Evolutionary conservation across 2,888 invertebrate genomes (phyloP).

Genomic region (Ptychoptera albimana): DNA sequence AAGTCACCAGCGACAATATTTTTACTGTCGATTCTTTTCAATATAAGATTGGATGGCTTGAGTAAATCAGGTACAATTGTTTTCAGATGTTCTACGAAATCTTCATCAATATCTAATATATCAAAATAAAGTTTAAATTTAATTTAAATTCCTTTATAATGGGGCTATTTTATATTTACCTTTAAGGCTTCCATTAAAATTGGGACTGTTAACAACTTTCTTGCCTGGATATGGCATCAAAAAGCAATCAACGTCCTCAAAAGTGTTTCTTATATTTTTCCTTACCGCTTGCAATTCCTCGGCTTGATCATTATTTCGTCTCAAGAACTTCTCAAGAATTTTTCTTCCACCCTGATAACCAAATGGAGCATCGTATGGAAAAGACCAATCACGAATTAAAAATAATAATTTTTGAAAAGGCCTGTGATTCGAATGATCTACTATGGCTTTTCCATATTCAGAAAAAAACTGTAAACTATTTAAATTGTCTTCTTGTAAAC

Average conservation of each 20-base stretch:
- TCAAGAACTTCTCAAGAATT: slow-evolving; percentile 1
- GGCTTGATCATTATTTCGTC: slow-evolving; percentile 1
- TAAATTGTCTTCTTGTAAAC: slow-evolving; percentile 7
- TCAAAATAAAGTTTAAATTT: too few species aligned
- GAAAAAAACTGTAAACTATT: slow-evolving; percentile 6
- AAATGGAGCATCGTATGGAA: slow-evolving; percentile 3
- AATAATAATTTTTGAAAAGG: slow-evolving; percentile 8
- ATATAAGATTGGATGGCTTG: background rate
- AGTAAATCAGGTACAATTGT: background rate
- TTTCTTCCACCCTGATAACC: slow-evolving; percentile 5
- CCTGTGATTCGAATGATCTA: background rate
- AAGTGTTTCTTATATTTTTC: background rate
- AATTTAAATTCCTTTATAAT: too few species aligned
- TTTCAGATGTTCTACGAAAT: slow-evolving; percentile 4
- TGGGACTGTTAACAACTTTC: slow-evolving; percentile 1
- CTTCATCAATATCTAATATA: slow-evolving; percentile 3
- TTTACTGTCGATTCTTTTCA: slow-evolving; percentile 5
- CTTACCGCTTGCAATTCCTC: slow-evolving; percentile 4
- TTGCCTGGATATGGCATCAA: slow-evolving; percentile 8
- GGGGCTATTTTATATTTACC: too few species aligned
- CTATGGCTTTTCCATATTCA: slow-evolving; percentile 4
- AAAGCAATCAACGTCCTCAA: slow-evolving; percentile 5
- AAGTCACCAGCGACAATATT: slow-evolving; percentile 3
- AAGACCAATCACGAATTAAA: slow-evolving; percentile 7
- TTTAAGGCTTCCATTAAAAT: slow-evolving; percentile 1